Evolutionary conservation across 1,140 invertebrate species (phyloP).

Genomic region (Archivesica marissinica): DNA sequence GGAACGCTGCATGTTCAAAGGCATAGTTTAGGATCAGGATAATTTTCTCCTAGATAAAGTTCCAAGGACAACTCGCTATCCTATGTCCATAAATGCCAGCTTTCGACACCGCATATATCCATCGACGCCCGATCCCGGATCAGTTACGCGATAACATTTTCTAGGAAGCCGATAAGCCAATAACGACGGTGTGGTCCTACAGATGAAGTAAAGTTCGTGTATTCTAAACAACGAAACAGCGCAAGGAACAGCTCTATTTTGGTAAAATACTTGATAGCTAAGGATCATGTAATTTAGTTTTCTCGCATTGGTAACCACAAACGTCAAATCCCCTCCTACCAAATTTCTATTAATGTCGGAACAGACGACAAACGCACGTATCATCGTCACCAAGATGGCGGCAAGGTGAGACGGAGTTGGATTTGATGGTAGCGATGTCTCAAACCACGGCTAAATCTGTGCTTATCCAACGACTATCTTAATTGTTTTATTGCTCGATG

Average conservation of each 20-base stretch:
- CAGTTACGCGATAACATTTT: slow-evolving; percentile 18
- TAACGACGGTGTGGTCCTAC: slow-evolving; percentile 12
- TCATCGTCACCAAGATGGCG: slow-evolving; percentile 51
- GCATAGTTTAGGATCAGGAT: background rate
- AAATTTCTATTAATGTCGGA: slow-evolving; percentile 41
- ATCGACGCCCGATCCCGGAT: slow-evolving; percentile 12
- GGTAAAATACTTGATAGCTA: slow-evolving; percentile 24
- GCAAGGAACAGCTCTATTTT: slow-evolving; percentile 10
- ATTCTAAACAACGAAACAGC: background rate
- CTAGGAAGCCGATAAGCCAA: slow-evolving; percentile 17
- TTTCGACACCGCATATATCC: background rate
- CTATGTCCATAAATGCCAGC: slow-evolving; percentile 5
- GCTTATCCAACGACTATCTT: slow-evolving; percentile 32
- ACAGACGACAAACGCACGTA: slow-evolving; percentile 30
- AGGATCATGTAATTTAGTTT: slow-evolving; percentile 9
- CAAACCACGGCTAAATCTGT: slow-evolving; percentile 19
- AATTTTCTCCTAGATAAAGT: slow-evolving; percentile 25
- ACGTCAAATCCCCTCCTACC: slow-evolving; percentile 23
- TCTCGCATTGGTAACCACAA: slow-evolving; percentile 51
- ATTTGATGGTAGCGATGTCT: slow-evolving; percentile 37
- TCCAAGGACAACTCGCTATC: slow-evolving; percentile 9
- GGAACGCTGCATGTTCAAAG: slow-evolving; percentile 20
- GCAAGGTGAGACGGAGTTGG: slow-evolving; percentile 27
- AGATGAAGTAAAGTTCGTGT: background rate
- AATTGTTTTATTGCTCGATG: slow-evolving; percentile 3